Evolutionary conservation across 2,113 vertebrate species (phyloP).

Genomic region (Gulo gulo): DNA sequence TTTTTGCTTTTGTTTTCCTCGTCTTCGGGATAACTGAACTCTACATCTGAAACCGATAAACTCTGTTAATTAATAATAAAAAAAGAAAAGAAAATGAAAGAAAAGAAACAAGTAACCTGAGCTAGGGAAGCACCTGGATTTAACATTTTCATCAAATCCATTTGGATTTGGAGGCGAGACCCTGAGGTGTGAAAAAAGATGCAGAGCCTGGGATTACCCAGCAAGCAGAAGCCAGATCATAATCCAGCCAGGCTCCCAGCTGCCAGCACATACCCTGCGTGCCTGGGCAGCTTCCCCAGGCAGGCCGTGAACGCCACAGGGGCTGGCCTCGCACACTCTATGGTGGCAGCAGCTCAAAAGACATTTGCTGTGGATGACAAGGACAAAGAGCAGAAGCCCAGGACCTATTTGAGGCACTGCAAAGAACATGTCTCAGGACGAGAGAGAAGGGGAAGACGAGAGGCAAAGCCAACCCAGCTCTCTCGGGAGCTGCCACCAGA

Average conservation of each 20-base stretch:
- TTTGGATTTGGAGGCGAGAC: neutral
- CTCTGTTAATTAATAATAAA: too few species aligned
- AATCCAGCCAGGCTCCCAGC: neutral
- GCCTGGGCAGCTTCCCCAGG: neutral
- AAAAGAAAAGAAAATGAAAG: too few species aligned
- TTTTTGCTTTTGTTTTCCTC: too few species aligned
- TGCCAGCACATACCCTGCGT: neutral
- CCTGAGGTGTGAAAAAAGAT: neutral
- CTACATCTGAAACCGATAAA: too few species aligned
- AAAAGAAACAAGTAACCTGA: neutral
- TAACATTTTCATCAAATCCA: neutral
- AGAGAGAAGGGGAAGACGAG: neutral
- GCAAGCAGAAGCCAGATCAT: neutral
- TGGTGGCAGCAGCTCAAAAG: neutral
- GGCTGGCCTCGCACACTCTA: neutral
- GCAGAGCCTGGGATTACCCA: neutral
- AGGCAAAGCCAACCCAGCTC: neutral
- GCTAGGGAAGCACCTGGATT: neutral
- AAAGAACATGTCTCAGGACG: neutral
- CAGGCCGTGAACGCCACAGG: neutral
- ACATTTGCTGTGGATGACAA: neutral
- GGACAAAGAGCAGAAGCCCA: neutral
- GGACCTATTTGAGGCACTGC: rapidly evolving
- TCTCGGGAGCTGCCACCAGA: neutral
- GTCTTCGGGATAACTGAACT: too few species aligned